These are phyloP conservation scores for Pemphigus obesinymphae DNA, from an alignment of 1,140 invertebrate genomes.

Conservation along the genomic window DNA sequence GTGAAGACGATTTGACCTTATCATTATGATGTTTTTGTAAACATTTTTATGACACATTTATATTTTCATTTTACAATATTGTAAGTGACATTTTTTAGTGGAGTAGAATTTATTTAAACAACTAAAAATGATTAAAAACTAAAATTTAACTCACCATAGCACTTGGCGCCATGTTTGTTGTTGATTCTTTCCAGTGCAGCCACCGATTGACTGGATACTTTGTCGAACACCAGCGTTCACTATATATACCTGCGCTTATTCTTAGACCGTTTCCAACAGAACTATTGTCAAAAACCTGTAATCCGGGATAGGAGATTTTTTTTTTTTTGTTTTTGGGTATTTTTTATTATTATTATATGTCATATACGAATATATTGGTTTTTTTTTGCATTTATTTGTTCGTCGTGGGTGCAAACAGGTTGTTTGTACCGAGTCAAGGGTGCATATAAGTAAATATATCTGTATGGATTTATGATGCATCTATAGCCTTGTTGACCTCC, in stretches of 20 bases:
- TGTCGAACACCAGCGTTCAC: neutral
- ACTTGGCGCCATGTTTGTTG: neutral
- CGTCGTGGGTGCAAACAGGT: neutral
- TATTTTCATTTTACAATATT: no score
- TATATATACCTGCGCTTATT: conserved; percentile 20
- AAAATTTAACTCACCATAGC: conserved; percentile 21
- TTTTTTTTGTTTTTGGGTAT: conserved; percentile 5
- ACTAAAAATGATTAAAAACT: no score
- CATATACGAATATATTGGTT: no score
- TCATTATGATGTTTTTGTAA: no score
- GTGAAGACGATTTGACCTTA: no score
- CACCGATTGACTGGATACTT: conserved; percentile 13
- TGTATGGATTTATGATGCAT: conserved; percentile 5
- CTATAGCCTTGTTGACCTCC: conserved; percentile 31
- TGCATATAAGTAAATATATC: no score
- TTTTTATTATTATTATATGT: no score
- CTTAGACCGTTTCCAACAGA: conserved; percentile 12
- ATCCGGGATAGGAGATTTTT: conserved; percentile 1
- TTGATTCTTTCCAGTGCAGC: conserved; percentile 3
- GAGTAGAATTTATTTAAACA: no score
- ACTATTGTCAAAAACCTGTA: conserved; percentile 28
- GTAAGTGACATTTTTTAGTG: no score
- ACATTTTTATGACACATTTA: no score
- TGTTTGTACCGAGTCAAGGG: conserved; percentile 23
- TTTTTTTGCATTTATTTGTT: neutral